Percentiles rank a stretch among this genome's conserved stretches.
Conservation (phyloP, 2,113 vertebrate species). For the Thermophis baileyi region DNA sequence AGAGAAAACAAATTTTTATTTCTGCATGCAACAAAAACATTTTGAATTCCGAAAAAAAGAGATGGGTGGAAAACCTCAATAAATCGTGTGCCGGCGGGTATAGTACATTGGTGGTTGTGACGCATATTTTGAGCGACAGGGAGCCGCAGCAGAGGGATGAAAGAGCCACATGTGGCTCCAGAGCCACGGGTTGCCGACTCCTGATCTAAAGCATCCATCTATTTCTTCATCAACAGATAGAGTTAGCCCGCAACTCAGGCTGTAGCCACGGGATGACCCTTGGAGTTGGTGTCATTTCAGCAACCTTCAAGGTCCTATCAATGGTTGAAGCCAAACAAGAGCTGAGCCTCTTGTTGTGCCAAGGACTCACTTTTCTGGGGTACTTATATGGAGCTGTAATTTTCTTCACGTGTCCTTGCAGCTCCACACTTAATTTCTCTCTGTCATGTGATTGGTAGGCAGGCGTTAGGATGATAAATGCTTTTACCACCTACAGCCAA, state of each 20-base stretch:
- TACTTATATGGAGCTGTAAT: conserved; percentile 65
- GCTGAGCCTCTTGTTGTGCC: not conserved
- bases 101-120: too few relatives aligned
- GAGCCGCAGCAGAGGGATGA: too few relatives aligned
- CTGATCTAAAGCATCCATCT: too few relatives aligned
- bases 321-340: not conserved
- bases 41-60: too few relatives aligned
- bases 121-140: too few relatives aligned
- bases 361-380: conserved; percentile 58
- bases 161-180: too few relatives aligned
- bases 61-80: too few relatives aligned
- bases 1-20: too few relatives aligned
- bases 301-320: not conserved
- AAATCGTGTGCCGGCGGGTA: too few relatives aligned
- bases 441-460: conserved; percentile 47
- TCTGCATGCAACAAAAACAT: too few relatives aligned
- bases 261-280: not conserved
- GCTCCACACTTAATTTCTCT: conserved; percentile 50
- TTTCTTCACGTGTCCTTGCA: conserved; percentile 62
- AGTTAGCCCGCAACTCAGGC: not conserved
- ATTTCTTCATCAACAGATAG: not conserved
- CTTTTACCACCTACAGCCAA: conserved; percentile 63
- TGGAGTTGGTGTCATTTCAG: not conserved
- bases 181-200: too few relatives aligned
- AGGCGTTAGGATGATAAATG: conserved; percentile 62